Evolutionary conservation across 2,888 invertebrate genomes (phyloP).

Genomic region (Oxycera nigricornis): DNA sequence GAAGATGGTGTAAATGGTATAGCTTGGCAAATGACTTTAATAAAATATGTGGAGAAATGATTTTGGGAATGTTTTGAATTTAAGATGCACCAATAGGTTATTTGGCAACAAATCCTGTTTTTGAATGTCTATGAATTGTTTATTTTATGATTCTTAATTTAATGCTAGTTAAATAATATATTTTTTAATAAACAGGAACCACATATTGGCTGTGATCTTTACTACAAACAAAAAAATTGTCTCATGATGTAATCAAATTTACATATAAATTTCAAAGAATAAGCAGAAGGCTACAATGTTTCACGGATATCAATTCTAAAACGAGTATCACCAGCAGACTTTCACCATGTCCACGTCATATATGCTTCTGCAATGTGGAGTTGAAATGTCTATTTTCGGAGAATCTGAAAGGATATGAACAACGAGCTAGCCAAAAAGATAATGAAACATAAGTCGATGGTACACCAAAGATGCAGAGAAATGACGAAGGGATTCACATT

Average conservation of each 20-base stretch:
- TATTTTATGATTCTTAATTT: too few relatives aligned
- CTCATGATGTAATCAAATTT: slow-evolving; percentile 23
- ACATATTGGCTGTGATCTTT: too few relatives aligned
- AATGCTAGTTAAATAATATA: not conserved
- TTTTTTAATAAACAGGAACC: too few relatives aligned
- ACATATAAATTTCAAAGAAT: slow-evolving; percentile 25
- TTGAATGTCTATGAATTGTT: too few relatives aligned
- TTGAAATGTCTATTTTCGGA: not conserved
- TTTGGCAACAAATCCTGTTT: too few relatives aligned
- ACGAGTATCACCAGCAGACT: not conserved
- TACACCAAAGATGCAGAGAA: not conserved
- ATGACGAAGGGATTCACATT: not conserved
- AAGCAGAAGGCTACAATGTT: not conserved
- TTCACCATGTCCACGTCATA: not conserved
- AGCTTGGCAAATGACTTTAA: too few relatives aligned
- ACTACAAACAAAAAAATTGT: not conserved
- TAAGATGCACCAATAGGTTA: too few relatives aligned
- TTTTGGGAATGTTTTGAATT: too few relatives aligned
- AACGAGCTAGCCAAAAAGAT: not conserved
- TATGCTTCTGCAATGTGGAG: not conserved
- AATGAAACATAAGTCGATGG: not conserved
- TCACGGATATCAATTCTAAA: not conserved
- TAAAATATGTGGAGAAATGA: too few relatives aligned
- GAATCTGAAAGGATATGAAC: not conserved
- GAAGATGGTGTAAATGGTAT: too few relatives aligned